These are phyloP conservation scores for Platycercus adscitus DNA, from an alignment of 2,113 vertebrate species.

Conservation along the genomic window DNA sequence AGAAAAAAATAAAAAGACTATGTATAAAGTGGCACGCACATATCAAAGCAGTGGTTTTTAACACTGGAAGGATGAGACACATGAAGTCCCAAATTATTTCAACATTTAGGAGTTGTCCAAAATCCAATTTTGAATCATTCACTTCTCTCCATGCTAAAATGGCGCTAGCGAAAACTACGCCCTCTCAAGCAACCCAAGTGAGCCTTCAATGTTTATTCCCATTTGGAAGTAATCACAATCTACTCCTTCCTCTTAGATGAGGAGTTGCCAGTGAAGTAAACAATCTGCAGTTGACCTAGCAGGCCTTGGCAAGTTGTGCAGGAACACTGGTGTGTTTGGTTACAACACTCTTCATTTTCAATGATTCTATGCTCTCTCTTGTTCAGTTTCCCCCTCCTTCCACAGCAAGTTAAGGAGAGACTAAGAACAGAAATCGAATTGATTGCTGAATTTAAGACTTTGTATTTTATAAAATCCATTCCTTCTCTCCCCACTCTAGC, in stretches of 20 bases:
- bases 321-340: neutral
- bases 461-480: neutral
- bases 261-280: conserved; percentile 16
- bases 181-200: neutral
- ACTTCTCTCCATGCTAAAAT: neutral
- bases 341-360: neutral
- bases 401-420: neutral
- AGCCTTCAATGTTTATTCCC: neutral
- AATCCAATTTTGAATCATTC: neutral
- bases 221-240: neutral
- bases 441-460: neutral
- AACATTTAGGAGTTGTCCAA: neutral
- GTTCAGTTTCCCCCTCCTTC: neutral
- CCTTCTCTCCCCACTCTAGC: neutral
- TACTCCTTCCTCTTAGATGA: neutral
- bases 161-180: neutral
- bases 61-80: neutral
- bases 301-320: neutral
- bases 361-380: neutral
- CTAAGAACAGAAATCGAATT: neutral
- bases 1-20: neutral
- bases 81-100: neutral
- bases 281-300: conserved; percentile 4
- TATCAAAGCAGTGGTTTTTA: neutral
- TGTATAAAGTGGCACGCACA: rapidly evolving